Evolutionary conservation across 2,888 invertebrate species (phyloP), one percentile per base, ranked within the genome.

Genomic region (Fragum whitleyi): DNA sequence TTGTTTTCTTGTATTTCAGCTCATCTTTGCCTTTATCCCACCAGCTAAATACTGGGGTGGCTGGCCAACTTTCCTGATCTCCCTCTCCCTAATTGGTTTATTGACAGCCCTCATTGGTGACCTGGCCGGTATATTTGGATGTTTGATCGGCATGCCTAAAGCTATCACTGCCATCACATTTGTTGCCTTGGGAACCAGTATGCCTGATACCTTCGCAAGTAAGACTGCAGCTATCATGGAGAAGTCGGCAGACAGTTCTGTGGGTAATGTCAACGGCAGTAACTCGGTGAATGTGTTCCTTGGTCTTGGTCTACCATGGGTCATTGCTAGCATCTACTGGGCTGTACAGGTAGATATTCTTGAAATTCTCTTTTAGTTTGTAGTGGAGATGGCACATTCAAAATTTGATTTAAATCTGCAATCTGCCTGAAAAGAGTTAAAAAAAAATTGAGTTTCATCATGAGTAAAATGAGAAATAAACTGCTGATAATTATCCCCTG

Each of bases 281-380:
- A 96, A 96, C 91, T 95, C 95, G 2, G 96, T 96, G 55, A 96
- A 96, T 89, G 96, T 96, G 19, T 95, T 96, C 91, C 94, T 96
- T 57, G 96, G 96, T 61, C 94, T 96, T 3, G 95, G 96, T 11
- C 91, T 96, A 69, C 96, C 96, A 0, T 96, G 96, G 96, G 86
- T 95, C 21, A 94, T 95, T 26, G 95, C 95, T 29, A 92, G 95
- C 36, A 92, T 95, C 57, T 95, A 95, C 90, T 90, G 91, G 91
- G 79, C 86, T n/a, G 76, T 77, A 51, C 86, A 92, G 90, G 92
- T 92, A 79, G 47, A 16, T 47, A 36, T 9, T 9, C 3, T 36
- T 36, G n/a, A n/a, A n/a, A n/a, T n/a, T n/a, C n/a, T n/a, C n/a
- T n/a, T n/a, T n/a, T n/a, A n/a, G n/a, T n/a, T n/a, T n/a, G n/a